Evolutionary conservation across 2,797 vertebrate genomes (phyloP), one percentile per base, ranked within the genome.

Genomic region (Hydrophis major): DNA sequence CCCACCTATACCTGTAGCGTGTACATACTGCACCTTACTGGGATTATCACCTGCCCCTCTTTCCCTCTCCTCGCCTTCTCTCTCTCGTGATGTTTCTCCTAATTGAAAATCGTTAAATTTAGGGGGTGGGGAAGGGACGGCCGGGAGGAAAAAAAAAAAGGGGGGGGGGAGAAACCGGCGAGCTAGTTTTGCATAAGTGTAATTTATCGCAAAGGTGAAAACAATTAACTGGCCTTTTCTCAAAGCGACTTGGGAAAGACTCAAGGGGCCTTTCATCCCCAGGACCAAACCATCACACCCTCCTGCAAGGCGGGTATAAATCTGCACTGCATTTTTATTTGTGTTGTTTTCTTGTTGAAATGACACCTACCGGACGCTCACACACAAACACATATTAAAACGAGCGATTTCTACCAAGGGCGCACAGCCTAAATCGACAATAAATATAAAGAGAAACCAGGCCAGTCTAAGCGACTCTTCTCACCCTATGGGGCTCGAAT

Each of bases 91-190:
- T 69, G 86, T 89, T 89, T 60, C 87, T 42, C 37, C 47, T 91
- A 91, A 89, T 91, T 89, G 92, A 89, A 94, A 92, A 93, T 89
- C 92, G 60, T 89, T 93, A 57, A 10, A 60, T 89, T 93, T 91
- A 37, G 60, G 78, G 74, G 86, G 2, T 12, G n/a, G 88, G 55
- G 20, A 14, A 59, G 42, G 60, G 27, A 14, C 2, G 59, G 6
- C 10, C 20, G 4, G 78, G 53, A 25, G 20, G 47, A 5, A 42
- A 42, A 42, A 37, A 37, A 37, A 37, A 37, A 37, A 2, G 66
- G 4, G 18, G 13, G 28, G 28, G n/a, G n/a, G 2, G 1, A 55
- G 28, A 32, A 20, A 12, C 4, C 8, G 47, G 47, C 2, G 69
- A 55, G 37, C 60, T 18, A 32, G 4, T 61, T 91, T 92, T 90